Evolutionary conservation across 1,140 invertebrate species (phyloP).

Genomic region (Rhagoletis zephyria): DNA sequence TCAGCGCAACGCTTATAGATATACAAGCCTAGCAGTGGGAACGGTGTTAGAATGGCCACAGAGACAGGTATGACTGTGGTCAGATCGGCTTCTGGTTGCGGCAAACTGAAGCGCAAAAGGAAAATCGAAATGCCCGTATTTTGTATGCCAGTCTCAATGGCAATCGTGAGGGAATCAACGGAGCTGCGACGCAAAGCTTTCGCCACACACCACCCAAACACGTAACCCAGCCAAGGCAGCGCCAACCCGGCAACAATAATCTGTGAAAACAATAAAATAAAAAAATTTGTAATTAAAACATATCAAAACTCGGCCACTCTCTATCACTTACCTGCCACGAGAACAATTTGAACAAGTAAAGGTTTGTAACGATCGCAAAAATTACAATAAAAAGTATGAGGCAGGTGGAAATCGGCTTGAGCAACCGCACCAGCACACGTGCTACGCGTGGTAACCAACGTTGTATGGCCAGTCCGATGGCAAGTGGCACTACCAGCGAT

Average conservation of each 20-base stretch:
- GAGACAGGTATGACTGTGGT: slow-evolving; percentile 89
- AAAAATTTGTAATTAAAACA: not conserved
- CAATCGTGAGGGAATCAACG: slow-evolving; percentile 84
- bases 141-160: slow-evolving; percentile 92
- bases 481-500: slow-evolving; percentile 86
- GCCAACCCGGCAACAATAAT: slow-evolving; percentile 86
- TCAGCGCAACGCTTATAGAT: slow-evolving; percentile 71
- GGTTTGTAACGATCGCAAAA: slow-evolving; percentile 90
- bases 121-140: slow-evolving; percentile 93
- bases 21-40: slow-evolving; percentile 82
- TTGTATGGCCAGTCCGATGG: slow-evolving; percentile 84
- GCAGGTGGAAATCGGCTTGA: slow-evolving; percentile 87
- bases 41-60: slow-evolving; percentile 92
- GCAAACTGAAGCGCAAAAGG: slow-evolving; percentile 81
- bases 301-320: not conserved
- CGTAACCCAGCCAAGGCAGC: slow-evolving; percentile 90
- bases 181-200: slow-evolving; percentile 76
- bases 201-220: slow-evolving; percentile 79
- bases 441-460: slow-evolving; percentile 79
- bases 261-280: slow-evolving; percentile 70
- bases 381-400: slow-evolving; percentile 89
- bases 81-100: slow-evolving; percentile 83
- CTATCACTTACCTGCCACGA: slow-evolving; percentile 83
- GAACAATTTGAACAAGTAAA: slow-evolving; percentile 90
- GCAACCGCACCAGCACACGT: slow-evolving; percentile 81